Evolutionary conservation across 2,888 invertebrate genomes (phyloP), one percentile per base, ranked within the genome.

Genomic region (Trissolcus brochymenae): DNA sequence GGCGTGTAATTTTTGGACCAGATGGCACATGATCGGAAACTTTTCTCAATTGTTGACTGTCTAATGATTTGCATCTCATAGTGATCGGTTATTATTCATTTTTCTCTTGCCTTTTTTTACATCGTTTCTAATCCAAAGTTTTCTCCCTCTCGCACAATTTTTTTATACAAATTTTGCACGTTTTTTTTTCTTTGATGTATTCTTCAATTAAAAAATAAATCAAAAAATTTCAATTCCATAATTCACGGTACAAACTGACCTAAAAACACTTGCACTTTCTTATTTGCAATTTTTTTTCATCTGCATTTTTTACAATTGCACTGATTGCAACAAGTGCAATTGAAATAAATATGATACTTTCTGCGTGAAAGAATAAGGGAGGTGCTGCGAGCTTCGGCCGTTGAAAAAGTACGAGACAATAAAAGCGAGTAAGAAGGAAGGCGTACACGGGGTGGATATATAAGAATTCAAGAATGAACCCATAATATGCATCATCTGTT

Each of bases 401-500:
- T 3, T 43, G 29, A 29, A 29, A 13, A 43, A 14, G 4, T 41
- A 2, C 43, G 14, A 14, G 2, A 14, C 1, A 14, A 43, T 43
- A 6, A 43, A 43, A 60, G 4, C 13, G 43, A 13, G 1, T 13
- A 43, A 43, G 14, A 1, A 19, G 19, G 19, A 14, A 14, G 14
- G n/a, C 14, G 43, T 13, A 14, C 14, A 13, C 14, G 43, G 14
- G 43, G 43, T 43, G 4, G 14, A 43, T 13, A 13, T 13, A 13
- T 29, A 57, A 55, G 49, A 60, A 49, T 41, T 19, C 19, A 19
- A 19, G 19, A 19, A 59, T 25, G 50, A 61, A 72, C 71, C 64
- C 51, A 66, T 68, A 73, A 29, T 29, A 29, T 29, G 56, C 74
- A 78, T 84, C 84, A 84, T 83, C 84, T 84, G 85, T 82, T 78